Percentiles rank a stretch among this genome's conserved stretches.
Evolutionary conservation across 2,888 invertebrate genomes (phyloP).

Genomic region (Acleris literana): DNA sequence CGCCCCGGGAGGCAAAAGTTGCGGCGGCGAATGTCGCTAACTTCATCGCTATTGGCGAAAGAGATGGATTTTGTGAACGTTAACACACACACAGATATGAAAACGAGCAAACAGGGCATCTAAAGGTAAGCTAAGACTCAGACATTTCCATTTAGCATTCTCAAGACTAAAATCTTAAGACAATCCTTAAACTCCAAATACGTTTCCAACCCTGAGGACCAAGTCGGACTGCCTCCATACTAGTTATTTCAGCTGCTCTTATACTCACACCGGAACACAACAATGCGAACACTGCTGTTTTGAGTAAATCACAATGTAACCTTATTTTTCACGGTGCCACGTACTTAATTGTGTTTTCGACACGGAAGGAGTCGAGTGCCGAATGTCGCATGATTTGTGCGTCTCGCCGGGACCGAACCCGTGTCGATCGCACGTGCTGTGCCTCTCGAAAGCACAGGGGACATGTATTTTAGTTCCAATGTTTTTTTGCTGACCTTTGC

Average conservation of each 20-base stretch:
- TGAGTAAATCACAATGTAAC: neutral
- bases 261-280: too few relatives aligned
- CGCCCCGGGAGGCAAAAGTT: slow-evolving; percentile 49
- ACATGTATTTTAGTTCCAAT: slow-evolving; percentile 21
- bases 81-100: neutral
- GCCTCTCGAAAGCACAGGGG: slow-evolving; percentile 48
- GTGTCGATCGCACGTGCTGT: slow-evolving; percentile 68
- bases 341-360: slow-evolving; percentile 12
- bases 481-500: slow-evolving; percentile 18
- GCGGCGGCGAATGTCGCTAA: slow-evolving; percentile 36
- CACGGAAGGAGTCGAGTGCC: slow-evolving; percentile 36
- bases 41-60: slow-evolving; percentile 21
- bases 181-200: too few relatives aligned
- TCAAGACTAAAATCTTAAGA: too few relatives aligned
- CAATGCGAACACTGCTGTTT: neutral
- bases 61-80: slow-evolving; percentile 25
- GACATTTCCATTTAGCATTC: too few relatives aligned
- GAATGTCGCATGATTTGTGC: slow-evolving; percentile 76
- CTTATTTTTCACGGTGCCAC: neutral
- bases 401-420: slow-evolving; percentile 64
- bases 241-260: too few relatives aligned
- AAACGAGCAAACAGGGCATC: too few relatives aligned
- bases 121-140: too few relatives aligned
- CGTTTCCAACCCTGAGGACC: too few relatives aligned
- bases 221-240: too few relatives aligned